Base-by-base conservation (phyloP, 2,888 invertebrate genomes). In the Pinctada fucata region DNA sequence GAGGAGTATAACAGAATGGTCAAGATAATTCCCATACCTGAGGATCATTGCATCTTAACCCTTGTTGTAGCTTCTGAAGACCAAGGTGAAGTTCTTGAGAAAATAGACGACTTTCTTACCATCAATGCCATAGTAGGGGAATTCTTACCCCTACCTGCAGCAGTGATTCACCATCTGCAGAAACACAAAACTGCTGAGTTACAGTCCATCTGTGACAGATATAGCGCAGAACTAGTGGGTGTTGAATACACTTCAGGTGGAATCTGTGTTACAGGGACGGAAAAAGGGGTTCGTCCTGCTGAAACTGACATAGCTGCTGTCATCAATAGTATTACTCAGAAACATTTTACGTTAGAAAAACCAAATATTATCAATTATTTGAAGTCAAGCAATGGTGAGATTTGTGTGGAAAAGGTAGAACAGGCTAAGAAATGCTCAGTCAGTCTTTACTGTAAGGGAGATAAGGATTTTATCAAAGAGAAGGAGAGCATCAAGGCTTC, bases 81-180 rank as follows among this genome's bases (percentile, higher is more conserved):
- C 10, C 65, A 16, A 48, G 65, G 50, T 64, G 47, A 3, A 2
- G 73, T 73, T 3, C 66, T 73, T n/a, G 73, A 73, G 47, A 48
- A 58, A n/a, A 73, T 73, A 65, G 65, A 73, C 45, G 49, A 73
- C 2, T 73, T 65, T 50, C 47, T 73, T 8, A 48, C 47, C 16
- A 49, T 16, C 6, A 73, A 73, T 49, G 16, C 58, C 49, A 65
- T 73, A 16, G 13, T n/a, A 16, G 65, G 50, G 50, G 65, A 73
- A 16, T 16, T 50, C 3, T 10, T 64, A 5, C 4, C 10, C 2
- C 1, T 65, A 48, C 73, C 73, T 3, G 2, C 49, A 8, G 73
- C 65, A 16, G 58, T 65, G 48, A 6, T 65, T 13, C n/a, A 65
- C 31, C 65, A 48, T 65, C 10, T 73, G 8, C 31, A 65, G 6